Evolutionary conservation across 2,888 invertebrate species (phyloP).

Genomic region (Orgyia antiqua): DNA sequence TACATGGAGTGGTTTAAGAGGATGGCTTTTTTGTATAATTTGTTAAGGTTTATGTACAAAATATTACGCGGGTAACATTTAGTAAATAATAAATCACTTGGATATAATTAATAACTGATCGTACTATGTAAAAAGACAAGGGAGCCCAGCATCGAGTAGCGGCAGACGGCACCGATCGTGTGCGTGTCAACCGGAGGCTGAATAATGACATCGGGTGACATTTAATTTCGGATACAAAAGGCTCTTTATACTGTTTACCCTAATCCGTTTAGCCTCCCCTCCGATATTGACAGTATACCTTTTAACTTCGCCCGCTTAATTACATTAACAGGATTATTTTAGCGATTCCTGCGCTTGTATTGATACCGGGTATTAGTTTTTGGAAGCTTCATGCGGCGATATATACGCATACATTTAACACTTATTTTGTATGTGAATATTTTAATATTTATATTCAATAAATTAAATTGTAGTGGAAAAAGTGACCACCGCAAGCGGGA

Average conservation of each 20-base stretch:
- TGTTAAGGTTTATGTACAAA: too few relatives aligned
- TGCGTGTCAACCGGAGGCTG: constrained; percentile 60
- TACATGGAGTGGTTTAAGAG: too few relatives aligned
- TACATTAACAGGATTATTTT: constrained; percentile 38
- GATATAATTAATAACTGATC: constrained; percentile 14
- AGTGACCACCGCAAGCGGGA: too few relatives aligned
- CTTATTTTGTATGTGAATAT: too few relatives aligned
- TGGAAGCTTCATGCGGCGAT: constrained; percentile 6
- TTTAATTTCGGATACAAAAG: constrained; percentile 76
- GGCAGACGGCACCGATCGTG: constrained; percentile 51
- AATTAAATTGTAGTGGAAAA: too few relatives aligned
- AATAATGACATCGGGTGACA: constrained; percentile 73
- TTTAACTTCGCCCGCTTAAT: constrained; percentile 47
- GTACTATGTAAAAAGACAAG: constrained; percentile 30
- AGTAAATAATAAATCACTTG: too few relatives aligned
- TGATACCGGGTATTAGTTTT: constrained; percentile 20
- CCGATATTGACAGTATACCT: constrained; percentile 50
- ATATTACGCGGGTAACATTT: too few relatives aligned
- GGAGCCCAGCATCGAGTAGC: constrained; percentile 31
- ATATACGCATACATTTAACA: too few relatives aligned
- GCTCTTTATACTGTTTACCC: constrained; percentile 73
- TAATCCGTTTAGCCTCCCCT: constrained; percentile 55
- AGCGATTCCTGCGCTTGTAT: constrained; percentile 15
- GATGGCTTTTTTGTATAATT: too few relatives aligned
- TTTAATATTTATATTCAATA: too few relatives aligned